A percentile compares a stretch with the other conserved stretches of the same genome.
phyloP scores from a whole-genome alignment of 2,888 invertebrate genomes.

The Harpalus rufipes region DNA sequence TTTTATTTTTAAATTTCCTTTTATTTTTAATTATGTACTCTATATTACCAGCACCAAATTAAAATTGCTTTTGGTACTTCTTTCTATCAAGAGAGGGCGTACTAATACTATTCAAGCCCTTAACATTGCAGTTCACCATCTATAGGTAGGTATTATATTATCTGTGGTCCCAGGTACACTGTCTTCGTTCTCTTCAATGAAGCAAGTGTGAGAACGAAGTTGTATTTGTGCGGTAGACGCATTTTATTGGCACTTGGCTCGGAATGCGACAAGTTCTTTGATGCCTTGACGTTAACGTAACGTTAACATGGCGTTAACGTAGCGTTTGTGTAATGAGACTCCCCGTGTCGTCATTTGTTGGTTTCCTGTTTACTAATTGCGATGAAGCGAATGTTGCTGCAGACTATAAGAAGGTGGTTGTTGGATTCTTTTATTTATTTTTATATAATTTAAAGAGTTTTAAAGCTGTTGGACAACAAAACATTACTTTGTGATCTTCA shows the following conservation, averaged over 20 bases:
- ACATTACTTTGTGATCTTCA: not conserved
- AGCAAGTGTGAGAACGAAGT: conserved; percentile 41
- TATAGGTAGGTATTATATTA: too few relatives aligned
- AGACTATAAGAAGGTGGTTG: not conserved
- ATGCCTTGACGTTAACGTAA: conserved; percentile 32
- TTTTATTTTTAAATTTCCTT: too few relatives aligned
- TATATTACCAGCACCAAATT: too few relatives aligned
- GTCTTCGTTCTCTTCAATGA: conserved; percentile 11
- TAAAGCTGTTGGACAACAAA: not conserved
- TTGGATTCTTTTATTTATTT: not conserved
- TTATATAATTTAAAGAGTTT: not conserved
- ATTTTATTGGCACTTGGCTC: conserved; percentile 44
- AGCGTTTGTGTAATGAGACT: conserved; percentile 47
- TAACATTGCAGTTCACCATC: too few relatives aligned
- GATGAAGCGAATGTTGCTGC: not conserved
- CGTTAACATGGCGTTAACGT: conserved; percentile 14
- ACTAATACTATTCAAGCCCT: too few relatives aligned
- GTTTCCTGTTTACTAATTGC: conserved; percentile 48
- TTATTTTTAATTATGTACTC: too few relatives aligned
- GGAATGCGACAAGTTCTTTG: conserved; percentile 51
- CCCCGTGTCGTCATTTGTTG: conserved; percentile 45
- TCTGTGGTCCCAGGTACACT: too few relatives aligned
- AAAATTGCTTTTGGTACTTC: too few relatives aligned
- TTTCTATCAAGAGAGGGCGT: too few relatives aligned
- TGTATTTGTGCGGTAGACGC: conserved; percentile 44